Evolutionary conservation across 37 sponge, comb jelly and placozoan species (phyloP), one percentile per base, ranked within the genome.

Genomic region (Halichondria panicea): DNA sequence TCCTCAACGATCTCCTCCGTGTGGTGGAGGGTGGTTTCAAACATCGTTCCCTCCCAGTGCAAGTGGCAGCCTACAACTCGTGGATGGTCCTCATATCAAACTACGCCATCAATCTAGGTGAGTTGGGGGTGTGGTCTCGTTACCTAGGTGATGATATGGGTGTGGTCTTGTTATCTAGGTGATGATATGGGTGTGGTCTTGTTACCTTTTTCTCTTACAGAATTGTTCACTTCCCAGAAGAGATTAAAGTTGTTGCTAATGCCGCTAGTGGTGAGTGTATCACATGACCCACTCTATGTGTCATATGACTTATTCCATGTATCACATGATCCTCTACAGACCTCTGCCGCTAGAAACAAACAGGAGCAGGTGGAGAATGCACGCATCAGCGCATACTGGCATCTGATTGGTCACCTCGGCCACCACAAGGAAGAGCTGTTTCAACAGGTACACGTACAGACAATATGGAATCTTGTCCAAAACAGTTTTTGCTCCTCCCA

Each of bases 11-110:
- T n/a, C 55, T 82, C 45, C 45, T 82, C 12, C 36, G 53, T 9
- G 50, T 82, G 2, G 75, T 74, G 1, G 83, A 82, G 56, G 39
- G 70, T 70, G 80, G 80, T 0, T 80, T 80, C 80, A 80, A 69
- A 48, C 71, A 69, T 50, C 33, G 43, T 46, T 65, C 41, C 2
- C 4, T 43, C 1, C 42, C 8, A 36, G 71, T 58, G 13, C 71
- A 70, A 38, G 62, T 59, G 5, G 61, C 80, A 22, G 71, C 80
- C 39, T 80, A 80, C 71, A 59, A 43, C 27, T 45, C 71, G 5
- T 80, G 80, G 80, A 80, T 19, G 25, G 43, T 32, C 2, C 80
- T 80, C 62, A 80, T 70, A 24, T 30, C 64, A 4, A 70, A 69
- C 71, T 80, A 70, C 60, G 22, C 71, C 61, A 38, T 27, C 18